Evolutionary conservation across 2,888 invertebrate species (phyloP).

Genomic region (Phaedon cochleariae): DNA sequence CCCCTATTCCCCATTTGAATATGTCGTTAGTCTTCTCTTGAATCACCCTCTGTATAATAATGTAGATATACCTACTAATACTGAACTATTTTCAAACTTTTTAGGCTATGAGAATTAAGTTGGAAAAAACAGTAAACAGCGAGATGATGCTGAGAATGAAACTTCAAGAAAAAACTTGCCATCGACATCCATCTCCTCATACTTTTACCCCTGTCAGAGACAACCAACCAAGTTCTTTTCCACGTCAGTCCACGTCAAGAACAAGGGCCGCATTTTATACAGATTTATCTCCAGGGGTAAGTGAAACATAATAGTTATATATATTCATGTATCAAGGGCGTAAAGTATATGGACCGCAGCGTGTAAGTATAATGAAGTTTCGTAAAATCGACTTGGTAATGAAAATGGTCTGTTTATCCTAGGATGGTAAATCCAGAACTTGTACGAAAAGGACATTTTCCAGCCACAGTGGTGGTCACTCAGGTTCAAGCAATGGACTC

Average conservation of each 20-base stretch:
- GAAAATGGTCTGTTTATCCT: neutral
- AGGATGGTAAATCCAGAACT: neutral
- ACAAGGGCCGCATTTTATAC: constrained; percentile 8
- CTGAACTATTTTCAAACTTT: constrained; percentile 13
- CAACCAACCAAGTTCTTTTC: constrained; percentile 6
- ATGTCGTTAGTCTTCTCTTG: too few relatives aligned
- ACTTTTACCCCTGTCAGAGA: constrained; percentile 35
- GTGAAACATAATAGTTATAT: neutral
- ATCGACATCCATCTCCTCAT: constrained; percentile 19
- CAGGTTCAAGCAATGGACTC: constrained; percentile 5
- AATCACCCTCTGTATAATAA: too few relatives aligned
- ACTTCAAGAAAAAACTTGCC: constrained; percentile 20
- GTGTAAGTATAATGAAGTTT: too few relatives aligned
- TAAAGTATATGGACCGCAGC: too few relatives aligned
- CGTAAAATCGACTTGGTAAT: too few relatives aligned
- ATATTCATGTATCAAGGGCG: too few relatives aligned
- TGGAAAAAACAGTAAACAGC: constrained; percentile 37
- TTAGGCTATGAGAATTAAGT: constrained; percentile 36
- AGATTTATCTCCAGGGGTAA: constrained; percentile 8
- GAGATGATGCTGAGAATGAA: constrained; percentile 38
- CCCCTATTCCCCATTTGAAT: too few relatives aligned
- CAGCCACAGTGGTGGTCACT: neutral
- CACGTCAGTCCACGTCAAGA: neutral
- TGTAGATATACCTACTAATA: too few relatives aligned
- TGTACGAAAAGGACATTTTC: neutral